phyloP scores from a whole-genome alignment of 64 coral and sea anemone species.

The Montipora efflorescens region DNA sequence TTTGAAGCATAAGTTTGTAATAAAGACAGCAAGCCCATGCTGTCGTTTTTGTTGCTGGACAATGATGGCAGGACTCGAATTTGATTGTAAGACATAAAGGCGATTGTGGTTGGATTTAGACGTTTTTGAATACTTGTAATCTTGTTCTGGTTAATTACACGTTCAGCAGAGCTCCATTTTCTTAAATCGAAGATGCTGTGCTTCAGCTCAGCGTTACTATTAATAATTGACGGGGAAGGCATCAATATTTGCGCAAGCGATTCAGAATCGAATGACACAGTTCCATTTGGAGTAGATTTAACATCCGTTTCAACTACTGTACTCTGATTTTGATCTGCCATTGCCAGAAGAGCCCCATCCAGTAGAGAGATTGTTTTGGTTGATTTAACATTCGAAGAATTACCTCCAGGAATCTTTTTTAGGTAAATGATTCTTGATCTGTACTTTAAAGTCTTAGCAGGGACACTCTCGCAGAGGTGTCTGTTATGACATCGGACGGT shows the following conservation, averaged over 20 bases:
- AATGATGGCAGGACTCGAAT: background rate
- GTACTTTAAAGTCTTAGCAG: constrained; percentile 70
- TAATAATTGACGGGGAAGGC: background rate
- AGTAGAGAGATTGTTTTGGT: background rate
- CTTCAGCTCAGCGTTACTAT: background rate
- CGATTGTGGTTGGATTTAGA: background rate
- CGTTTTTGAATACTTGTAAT: background rate
- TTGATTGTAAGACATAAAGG: background rate
- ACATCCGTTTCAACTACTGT: background rate
- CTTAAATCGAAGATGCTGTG: background rate
- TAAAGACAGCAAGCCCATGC: background rate
- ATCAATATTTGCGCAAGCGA: background rate
- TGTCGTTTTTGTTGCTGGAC: background rate
- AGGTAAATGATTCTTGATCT: constrained; percentile 81
- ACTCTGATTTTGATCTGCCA: background rate
- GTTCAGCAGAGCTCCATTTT: background rate
- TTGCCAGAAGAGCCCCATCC: background rate
- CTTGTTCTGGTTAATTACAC: background rate
- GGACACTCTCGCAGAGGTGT: constrained; percentile 74
- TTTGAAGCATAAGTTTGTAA: background rate
- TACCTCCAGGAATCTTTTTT: background rate
- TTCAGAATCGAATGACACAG: background rate
- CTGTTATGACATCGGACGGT: constrained; percentile 72
- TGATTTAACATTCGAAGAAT: constrained; percentile 2
- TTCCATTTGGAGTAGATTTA: background rate